Evolutionary conservation across 2,113 vertebrate species (phyloP).

Genomic region (Oreocharis arfaki): DNA sequence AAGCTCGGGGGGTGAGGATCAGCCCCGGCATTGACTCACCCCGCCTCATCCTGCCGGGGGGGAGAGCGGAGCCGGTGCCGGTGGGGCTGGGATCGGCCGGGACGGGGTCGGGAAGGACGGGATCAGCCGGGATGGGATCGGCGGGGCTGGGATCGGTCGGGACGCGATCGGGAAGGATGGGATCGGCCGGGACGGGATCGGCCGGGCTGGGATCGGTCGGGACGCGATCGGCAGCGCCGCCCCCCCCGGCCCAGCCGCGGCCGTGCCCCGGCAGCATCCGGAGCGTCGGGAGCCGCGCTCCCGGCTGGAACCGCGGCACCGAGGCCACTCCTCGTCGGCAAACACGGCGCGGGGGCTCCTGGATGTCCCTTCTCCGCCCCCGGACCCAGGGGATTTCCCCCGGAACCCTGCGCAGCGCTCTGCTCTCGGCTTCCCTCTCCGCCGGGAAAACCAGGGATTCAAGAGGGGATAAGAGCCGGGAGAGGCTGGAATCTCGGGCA

Average conservation of each 20-base stretch:
- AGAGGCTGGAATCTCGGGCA: not conserved
- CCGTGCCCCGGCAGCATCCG: not conserved
- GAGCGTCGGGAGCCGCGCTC: not conserved
- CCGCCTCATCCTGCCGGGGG: not conserved
- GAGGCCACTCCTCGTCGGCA: not conserved
- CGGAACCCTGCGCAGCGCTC: not conserved
- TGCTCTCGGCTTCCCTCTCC: not conserved
- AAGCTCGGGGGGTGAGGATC: not conserved
- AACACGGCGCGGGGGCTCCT: not conserved
- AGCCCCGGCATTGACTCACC: not conserved
- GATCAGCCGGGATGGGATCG: not conserved
- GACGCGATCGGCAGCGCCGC: not conserved
- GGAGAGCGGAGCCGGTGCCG: not conserved
- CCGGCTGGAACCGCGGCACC: not conserved
- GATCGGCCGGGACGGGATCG: too few relatives aligned
- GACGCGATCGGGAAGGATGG: fast-evolving
- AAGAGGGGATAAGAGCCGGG: not conserved
- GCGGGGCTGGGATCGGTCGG: fast-evolving
- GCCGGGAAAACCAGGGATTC: not conserved
- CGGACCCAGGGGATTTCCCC: too few relatives aligned
- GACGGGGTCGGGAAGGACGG: too few relatives aligned
- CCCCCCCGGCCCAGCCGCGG: not conserved
- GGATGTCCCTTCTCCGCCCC: not conserved
- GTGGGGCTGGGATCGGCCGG: too few relatives aligned
- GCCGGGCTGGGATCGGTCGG: too few relatives aligned